These are phyloP conservation scores for Psilopsiagon aymara DNA, from an alignment of 2,113 vertebrate genomes.

Conservation along the genomic window DNA sequence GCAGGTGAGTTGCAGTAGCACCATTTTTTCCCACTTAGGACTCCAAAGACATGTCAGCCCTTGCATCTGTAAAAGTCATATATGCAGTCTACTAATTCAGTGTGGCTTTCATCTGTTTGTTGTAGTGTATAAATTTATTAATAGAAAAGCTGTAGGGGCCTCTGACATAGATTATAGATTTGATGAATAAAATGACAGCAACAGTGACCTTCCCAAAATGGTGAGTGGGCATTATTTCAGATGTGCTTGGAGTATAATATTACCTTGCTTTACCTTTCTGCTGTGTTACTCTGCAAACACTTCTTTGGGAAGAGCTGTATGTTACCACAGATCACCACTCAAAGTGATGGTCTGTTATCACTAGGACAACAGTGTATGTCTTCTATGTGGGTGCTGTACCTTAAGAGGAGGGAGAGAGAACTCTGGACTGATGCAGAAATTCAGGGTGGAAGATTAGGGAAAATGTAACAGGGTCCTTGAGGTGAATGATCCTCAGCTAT, in stretches of 20 bases:
- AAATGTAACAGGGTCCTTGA: neutral
- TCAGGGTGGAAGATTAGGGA: neutral
- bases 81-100: neutral
- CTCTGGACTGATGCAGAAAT: neutral
- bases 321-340: neutral
- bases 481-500: neutral
- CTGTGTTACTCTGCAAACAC: neutral
- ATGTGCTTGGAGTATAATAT: neutral
- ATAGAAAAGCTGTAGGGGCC: neutral
- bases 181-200: neutral
- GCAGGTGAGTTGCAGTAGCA: conserved; percentile 55
- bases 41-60: neutral
- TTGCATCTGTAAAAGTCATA: neutral
- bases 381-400: neutral
- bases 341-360: neutral
- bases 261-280: neutral
- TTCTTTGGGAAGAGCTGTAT: neutral
- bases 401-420: neutral
- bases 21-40: neutral
- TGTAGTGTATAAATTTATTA: neutral
- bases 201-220: neutral
- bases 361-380: neutral
- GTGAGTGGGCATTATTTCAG: neutral
- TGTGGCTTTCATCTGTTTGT: neutral
- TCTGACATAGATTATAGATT: neutral